Evolutionary conservation across 2,797 vertebrate species (phyloP), one percentile per base, ranked within the genome.

Genomic region (Alexandromys oeconomus): DNA sequence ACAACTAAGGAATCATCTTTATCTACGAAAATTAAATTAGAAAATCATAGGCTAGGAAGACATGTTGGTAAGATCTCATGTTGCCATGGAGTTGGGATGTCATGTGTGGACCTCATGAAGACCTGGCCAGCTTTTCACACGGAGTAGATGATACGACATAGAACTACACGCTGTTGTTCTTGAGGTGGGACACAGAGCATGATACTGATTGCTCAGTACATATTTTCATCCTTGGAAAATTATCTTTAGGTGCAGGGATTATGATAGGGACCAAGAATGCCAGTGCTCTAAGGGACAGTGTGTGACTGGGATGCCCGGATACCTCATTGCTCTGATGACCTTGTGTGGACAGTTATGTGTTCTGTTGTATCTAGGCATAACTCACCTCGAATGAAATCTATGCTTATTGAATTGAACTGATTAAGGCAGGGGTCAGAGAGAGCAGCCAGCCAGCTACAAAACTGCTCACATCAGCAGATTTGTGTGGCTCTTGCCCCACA

Each of bases 1-100:
- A 13, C 46, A 87, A n/a, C 79, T 81, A 95, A 88, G n/a, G 31
- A 89, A 51, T 90, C 6, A 13, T 34, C 82, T 88, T 96, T 74
- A 80, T 81, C 40, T 12, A 65, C 65, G n/a, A 76, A 63, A n/a
- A 81, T 69, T 59, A 59, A 61, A 79, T 17, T 65, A 63, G 71
- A 73, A 86, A 82, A 48, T 79, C 51, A 76, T 37, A 23, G 59
- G 48, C 13, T 80, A 23, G 40, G 40, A 51, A 88, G 12, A 29
- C 15, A 80, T 59, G 48, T 63, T 80, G 46, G 19, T 73, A 29
- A 92, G 37, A 59, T 40, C 17, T 17, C 34, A 27, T 86, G 46
- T 46, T 51, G 43, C 79, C 48, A 29, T 57, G 69, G 87, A 91
- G 69, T 29, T 46, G 51, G 78, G 46, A 54, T 80, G 87, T 93